Evolutionary conservation across 2,888 invertebrate species (phyloP).

Genomic region (Caenorhabditis sinica): DNA sequence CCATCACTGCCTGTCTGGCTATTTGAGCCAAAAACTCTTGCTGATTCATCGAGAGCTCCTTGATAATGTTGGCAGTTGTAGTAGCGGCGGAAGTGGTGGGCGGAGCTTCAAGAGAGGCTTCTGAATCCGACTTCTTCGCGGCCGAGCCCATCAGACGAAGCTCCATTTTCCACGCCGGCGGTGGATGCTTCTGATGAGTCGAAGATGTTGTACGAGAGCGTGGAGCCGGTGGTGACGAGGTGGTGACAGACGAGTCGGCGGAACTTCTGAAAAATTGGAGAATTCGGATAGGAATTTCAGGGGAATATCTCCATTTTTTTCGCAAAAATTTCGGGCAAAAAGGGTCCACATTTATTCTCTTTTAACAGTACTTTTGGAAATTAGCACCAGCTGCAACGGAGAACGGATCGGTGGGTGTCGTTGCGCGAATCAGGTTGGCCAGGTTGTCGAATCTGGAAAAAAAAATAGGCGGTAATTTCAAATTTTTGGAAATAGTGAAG

Average conservation of each 20-base stretch:
- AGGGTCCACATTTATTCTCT: not conserved
- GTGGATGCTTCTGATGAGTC: constrained; percentile 28
- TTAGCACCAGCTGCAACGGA: constrained; percentile 13
- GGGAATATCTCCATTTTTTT: not conserved
- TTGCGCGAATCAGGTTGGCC: constrained; percentile 55
- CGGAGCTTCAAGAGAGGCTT: not conserved
- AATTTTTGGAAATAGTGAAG: too few relatives aligned
- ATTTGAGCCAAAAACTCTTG: constrained; percentile 46
- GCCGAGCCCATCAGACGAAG: constrained; percentile 41
- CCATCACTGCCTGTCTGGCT: not conserved
- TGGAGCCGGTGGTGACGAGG: not conserved
- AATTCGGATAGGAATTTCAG: not conserved
- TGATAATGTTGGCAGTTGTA: too few relatives aligned
- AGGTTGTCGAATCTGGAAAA: constrained; percentile 57
- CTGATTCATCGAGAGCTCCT: constrained; percentile 29
- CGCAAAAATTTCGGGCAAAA: too few relatives aligned
- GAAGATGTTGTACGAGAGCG: constrained; percentile 33
- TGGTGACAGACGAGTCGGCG: not conserved
- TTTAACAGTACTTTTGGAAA: constrained; percentile 26
- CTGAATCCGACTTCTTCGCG: not conserved
- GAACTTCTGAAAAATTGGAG: constrained; percentile 22
- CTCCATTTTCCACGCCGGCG: constrained; percentile 68
- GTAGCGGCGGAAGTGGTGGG: not conserved
- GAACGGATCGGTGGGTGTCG: constrained; percentile 49
- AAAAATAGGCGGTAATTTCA: too few relatives aligned